Evolutionary conservation across 2,113 vertebrate genomes (phyloP), one percentile per base, ranked within the genome.

Genomic region (Ctenomys sociabilis): DNA sequence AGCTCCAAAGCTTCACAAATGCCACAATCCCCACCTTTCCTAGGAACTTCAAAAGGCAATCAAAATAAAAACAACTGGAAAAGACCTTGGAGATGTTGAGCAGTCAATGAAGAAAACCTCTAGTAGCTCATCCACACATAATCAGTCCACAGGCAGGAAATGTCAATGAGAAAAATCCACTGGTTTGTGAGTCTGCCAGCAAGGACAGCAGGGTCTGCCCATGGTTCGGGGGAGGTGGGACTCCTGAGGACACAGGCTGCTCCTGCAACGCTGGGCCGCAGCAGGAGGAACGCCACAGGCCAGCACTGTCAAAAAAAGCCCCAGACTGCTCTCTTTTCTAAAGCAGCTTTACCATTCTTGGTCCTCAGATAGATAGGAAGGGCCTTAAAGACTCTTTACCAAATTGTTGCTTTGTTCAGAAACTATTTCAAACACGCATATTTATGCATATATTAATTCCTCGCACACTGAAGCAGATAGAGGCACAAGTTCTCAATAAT

Each of bases 391-490:
- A 91, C n/a, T 89, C 90, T 40, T 85, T 88, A 90, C 75, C 45
- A 85, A 78, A 93, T 85, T 35, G 11, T 59, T 93, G 83, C 0
- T 97, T 97, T 97, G 96, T 97, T 95, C 70, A 19, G 90, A 96
- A 97, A 95, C 84, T 88, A 97, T 96, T 97, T 97, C 88, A 92
- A 85, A 96, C 93, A 85, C 97, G 96, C 97, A 96, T 94, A 97
- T 95, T 85, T 96, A 95, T 43, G 85, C 96, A 96, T 92, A 73
- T 22, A 95, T 97, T 90, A 96, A 85, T 85, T 94, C 73, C 52
- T 28, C 72, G 54, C 21, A 73, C 52, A 95, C 75, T 57, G 70
- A 75, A 59, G 68, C 87, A 95, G 70, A 95, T 22, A 26, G 72
- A 83, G 81, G 73, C 66, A 85, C 37, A 95, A 92, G 72, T 93